Evolutionary conservation across 2,113 vertebrate genomes (phyloP).

Genomic region (Podarcis muralis): DNA sequence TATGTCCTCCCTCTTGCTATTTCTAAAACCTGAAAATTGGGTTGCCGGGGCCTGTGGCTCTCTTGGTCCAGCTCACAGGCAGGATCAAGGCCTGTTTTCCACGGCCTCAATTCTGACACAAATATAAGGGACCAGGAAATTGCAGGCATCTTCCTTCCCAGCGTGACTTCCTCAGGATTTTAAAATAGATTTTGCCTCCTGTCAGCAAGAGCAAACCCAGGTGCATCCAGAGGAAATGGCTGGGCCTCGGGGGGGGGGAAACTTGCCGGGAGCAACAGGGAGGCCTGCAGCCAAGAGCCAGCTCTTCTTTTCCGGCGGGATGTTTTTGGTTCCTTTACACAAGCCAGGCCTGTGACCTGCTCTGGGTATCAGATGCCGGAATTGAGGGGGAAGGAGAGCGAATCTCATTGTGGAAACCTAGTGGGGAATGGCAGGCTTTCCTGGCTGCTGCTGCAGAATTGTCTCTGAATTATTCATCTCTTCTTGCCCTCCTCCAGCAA

Average conservation of each 20-base stretch:
- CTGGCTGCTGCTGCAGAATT: neutral
- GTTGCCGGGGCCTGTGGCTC: neutral
- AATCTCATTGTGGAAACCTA: neutral
- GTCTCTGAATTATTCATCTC: neutral
- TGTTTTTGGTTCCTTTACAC: slow-evolving; percentile 5
- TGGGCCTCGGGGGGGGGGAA: neutral
- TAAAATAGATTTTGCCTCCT: neutral
- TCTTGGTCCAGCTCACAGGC: neutral
- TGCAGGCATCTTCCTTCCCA: neutral
- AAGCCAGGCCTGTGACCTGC: neutral
- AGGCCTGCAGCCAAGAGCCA: neutral
- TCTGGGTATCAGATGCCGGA: neutral
- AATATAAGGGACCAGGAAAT: neutral
- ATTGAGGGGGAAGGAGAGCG: neutral
- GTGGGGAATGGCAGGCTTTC: neutral
- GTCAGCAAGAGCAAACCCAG: slow-evolving; percentile 1
- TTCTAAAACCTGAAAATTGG: neutral
- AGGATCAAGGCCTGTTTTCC: neutral
- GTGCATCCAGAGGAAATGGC: neutral
- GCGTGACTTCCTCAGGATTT: neutral
- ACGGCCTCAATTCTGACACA: neutral
- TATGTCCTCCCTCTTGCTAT: neutral
- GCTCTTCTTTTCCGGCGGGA: slow-evolving; percentile 8
- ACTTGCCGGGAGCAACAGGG: neutral
- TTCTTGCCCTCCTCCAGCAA: neutral